These are phyloP conservation scores for Cossypha heuglini DNA, from an alignment of 2,797 vertebrate species.

Conservation along the genomic window DNA sequence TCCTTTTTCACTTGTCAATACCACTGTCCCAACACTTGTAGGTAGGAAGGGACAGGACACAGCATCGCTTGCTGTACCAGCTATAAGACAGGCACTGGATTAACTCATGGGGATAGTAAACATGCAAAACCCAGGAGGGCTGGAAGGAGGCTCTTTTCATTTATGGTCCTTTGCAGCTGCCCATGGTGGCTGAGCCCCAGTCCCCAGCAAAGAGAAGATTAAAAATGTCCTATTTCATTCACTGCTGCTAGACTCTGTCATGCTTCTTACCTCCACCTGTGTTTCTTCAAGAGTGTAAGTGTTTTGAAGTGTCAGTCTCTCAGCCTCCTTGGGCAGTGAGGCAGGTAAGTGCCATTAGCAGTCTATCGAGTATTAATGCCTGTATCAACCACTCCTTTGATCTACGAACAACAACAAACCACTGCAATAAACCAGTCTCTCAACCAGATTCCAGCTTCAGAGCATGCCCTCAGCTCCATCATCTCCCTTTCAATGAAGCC, in stretches of 20 bases:
- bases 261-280: neutral
- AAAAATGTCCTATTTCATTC: neutral
- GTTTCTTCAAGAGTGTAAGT: neutral
- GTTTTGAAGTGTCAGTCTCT: neutral
- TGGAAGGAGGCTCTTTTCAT: neutral
- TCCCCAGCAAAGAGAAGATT: neutral
- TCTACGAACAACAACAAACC: neutral
- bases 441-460: neutral
- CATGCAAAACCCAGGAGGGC: neutral
- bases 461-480: neutral
- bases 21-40: neutral
- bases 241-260: neutral
- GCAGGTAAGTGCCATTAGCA: neutral
- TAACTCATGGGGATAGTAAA: fast-evolving
- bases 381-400: neutral
- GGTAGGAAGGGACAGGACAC: neutral
- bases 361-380: neutral
- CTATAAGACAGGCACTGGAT: neutral
- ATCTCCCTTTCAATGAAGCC: neutral
- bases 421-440: neutral
- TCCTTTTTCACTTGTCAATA: neutral
- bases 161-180: neutral
- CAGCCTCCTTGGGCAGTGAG: neutral
- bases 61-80: neutral
- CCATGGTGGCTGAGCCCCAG: fast-evolving